Evolutionary conservation across 2,113 vertebrate species (phyloP).

Genomic region (Thinocorus orbignyianus): DNA sequence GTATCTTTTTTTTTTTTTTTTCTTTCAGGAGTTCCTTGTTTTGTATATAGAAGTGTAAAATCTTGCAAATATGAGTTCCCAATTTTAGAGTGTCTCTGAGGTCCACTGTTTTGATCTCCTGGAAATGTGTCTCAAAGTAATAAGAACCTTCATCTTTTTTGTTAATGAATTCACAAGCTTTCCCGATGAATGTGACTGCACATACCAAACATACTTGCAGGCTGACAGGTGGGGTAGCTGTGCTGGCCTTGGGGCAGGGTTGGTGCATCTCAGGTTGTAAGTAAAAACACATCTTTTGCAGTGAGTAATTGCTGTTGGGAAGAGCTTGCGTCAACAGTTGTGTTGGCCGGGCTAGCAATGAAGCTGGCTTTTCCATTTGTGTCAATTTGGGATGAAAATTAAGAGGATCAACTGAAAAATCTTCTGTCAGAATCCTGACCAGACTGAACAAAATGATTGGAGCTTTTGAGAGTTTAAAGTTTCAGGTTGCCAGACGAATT

Average conservation of each 20-base stretch:
- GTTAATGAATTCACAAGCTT: neutral
- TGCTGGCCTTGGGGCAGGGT: slow-evolving; percentile 29
- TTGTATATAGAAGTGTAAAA: neutral
- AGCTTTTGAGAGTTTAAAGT: neutral
- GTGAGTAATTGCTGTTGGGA: neutral
- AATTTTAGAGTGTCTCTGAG: neutral
- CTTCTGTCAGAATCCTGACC: neutral
- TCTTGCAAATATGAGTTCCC: neutral
- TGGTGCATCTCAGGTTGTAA: neutral
- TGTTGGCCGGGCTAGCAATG: neutral
- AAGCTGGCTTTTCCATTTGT: neutral
- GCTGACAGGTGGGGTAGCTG: slow-evolving; percentile 16
- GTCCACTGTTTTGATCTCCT: neutral
- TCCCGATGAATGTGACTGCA: neutral
- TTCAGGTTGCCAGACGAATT: neutral
- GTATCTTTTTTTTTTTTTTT: neutral
- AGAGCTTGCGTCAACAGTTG: neutral
- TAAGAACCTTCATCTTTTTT: neutral
- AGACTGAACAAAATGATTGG: neutral
- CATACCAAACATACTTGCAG: slow-evolving; percentile 46
- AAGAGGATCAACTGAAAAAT: neutral
- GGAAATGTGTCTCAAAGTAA: neutral
- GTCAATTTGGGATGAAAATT: neutral
- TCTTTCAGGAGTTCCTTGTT: neutral
- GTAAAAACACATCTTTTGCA: neutral